Evolutionary conservation across 1,140 invertebrate species (phyloP).

Genomic region (Ptiloglossa arizonensis): DNA sequence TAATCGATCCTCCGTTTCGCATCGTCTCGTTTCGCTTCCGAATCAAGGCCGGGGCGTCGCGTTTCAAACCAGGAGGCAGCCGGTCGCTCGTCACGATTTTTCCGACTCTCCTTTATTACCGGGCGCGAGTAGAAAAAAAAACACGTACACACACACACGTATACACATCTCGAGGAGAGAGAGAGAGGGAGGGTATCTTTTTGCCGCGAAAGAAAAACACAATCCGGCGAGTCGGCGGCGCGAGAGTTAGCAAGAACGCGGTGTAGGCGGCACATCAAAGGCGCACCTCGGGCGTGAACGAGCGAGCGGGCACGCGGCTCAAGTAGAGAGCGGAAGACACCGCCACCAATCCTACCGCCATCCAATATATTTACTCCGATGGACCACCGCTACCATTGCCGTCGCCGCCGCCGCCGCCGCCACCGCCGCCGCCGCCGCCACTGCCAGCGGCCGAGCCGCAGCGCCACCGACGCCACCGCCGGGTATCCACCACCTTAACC

Average conservation of each 20-base stretch:
- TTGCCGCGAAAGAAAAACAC: constrained; percentile 52
- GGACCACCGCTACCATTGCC: constrained; percentile 73
- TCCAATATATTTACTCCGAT: constrained; percentile 78
- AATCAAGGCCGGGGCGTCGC: constrained; percentile 57
- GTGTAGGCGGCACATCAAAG: constrained; percentile 80
- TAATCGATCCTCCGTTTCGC: constrained; percentile 65
- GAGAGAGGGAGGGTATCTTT: constrained; percentile 34
- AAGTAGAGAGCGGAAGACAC: constrained; percentile 80
- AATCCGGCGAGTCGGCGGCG: constrained; percentile 47
- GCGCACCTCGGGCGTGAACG: constrained; percentile 80
- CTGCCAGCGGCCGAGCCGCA: constrained; percentile 26
- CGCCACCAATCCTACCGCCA: constrained; percentile 77
- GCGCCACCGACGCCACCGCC: constrained; percentile 32
- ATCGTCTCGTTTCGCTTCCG: constrained; percentile 49
- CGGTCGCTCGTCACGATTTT: constrained; percentile 49
- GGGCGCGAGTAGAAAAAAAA: neutral
- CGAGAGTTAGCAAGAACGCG: constrained; percentile 77
- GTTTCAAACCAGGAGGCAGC: neutral
- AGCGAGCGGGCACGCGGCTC: constrained; percentile 79
- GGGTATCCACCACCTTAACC: constrained; percentile 51
- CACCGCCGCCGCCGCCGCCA: constrained; percentile 36
- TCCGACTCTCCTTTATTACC: constrained; percentile 54
- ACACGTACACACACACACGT: no score
- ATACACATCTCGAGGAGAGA: neutral
- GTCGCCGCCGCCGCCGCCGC: constrained; percentile 39